Percentiles rank a stretch among this genome's conserved stretches.
These are phyloP conservation scores for Saccostrea glomerata DNA, from an alignment of 1,140 invertebrate genomes.

Conservation along the genomic window DNA sequence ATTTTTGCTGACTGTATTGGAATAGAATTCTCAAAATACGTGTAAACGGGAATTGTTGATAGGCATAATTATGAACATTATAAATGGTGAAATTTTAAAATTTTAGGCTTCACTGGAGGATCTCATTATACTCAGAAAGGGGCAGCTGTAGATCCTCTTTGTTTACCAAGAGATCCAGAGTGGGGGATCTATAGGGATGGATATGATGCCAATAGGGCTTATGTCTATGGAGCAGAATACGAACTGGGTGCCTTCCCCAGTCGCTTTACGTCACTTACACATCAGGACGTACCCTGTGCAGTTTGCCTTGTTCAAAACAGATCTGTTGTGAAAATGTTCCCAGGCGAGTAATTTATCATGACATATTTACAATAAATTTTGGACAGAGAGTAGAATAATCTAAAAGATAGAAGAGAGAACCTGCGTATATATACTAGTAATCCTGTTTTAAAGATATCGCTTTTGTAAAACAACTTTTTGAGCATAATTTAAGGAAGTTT, in stretches of 20 bases:
- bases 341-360: background rate
- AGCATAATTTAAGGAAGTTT: too few species aligned
- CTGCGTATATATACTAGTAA: too few species aligned
- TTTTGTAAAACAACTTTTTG: too few species aligned
- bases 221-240: slow-evolving; percentile 39
- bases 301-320: slow-evolving; percentile 5
- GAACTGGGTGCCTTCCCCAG: background rate
- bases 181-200: background rate
- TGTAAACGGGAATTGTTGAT: too few species aligned
- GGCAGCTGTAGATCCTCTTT: slow-evolving; percentile 15
- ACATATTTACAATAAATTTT: too few species aligned
- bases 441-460: too few species aligned
- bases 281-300: slow-evolving; percentile 25
- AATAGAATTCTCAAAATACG: too few species aligned
- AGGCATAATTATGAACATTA: too few species aligned
- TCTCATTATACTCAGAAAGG: background rate
- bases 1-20: too few species aligned
- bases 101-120: slow-evolving; percentile 30
- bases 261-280: background rate
- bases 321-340: slow-evolving; percentile 24
- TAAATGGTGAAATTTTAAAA: too few species aligned
- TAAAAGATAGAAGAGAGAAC: too few species aligned
- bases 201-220: background rate
- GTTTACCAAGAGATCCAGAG: slow-evolving; percentile 42
- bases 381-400: too few species aligned